Evolutionary conservation across 2,888 invertebrate species (phyloP).

Genomic region (Nomada ferruginata): DNA sequence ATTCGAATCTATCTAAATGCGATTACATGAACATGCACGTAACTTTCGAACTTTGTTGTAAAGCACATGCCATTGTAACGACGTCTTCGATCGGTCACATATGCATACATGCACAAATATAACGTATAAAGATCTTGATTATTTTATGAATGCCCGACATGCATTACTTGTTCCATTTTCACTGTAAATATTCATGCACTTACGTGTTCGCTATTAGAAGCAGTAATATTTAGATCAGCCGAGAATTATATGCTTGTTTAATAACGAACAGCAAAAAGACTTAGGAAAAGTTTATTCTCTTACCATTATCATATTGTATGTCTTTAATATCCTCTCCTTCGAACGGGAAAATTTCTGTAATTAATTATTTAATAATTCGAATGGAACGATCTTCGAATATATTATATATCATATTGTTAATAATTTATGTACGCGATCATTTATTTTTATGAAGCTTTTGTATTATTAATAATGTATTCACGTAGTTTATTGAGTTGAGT

Average conservation of each 20-base stretch:
- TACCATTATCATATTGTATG: no score
- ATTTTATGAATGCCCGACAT: background rate
- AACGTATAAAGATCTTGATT: background rate
- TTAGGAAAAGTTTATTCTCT: no score
- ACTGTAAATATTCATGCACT: background rate
- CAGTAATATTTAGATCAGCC: background rate
- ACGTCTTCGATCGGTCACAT: conserved; percentile 35
- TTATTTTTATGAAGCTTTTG: no score
- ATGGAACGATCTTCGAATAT: no score
- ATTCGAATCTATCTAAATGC: conserved; percentile 40
- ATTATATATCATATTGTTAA: no score
- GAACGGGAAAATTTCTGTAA: background rate
- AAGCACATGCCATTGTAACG: conserved; percentile 23
- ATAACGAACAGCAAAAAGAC: background rate
- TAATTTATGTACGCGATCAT: no score
- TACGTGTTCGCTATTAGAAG: no score
- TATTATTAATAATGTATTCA: no score
- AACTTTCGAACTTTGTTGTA: conserved; percentile 25
- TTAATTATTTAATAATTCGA: background rate
- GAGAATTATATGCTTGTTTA: background rate
- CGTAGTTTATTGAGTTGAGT: no score
- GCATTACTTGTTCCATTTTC: background rate
- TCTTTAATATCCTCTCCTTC: background rate
- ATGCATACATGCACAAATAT: conserved; percentile 4
- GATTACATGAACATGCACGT: conserved; percentile 28